phyloP scores from a whole-genome alignment of 2,113 vertebrate genomes.

The Peromyscus maniculatus region DNA sequence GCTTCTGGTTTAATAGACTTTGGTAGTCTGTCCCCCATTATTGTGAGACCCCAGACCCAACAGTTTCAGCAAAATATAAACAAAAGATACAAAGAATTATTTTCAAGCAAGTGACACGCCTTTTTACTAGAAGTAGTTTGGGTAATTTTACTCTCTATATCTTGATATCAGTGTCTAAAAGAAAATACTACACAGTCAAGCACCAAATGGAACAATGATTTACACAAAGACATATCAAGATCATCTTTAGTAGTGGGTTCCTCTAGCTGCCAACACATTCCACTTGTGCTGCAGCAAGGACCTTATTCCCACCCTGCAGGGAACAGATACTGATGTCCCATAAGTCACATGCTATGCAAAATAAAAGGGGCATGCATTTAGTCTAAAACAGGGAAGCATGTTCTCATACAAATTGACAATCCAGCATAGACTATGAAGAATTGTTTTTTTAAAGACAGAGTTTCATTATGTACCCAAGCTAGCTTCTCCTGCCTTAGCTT shows the following conservation, averaged over 20 bases:
- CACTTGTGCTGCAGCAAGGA: neutral
- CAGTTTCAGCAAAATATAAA: slow-evolving; percentile 26
- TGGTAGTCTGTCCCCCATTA: too few relatives aligned
- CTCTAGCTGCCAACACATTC: neutral
- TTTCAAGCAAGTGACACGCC: neutral
- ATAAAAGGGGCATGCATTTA: neutral
- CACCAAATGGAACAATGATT: neutral
- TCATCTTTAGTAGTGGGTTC: neutral
- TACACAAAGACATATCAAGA: neutral
- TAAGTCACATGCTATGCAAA: neutral
- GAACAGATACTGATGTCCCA: neutral
- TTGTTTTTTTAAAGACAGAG: neutral
- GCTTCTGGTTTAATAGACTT: too few relatives aligned
- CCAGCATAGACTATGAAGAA: neutral
- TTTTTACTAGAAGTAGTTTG: neutral
- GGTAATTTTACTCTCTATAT: neutral
- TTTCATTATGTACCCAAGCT: neutral
- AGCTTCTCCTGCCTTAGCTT: neutral
- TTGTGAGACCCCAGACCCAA: too few relatives aligned
- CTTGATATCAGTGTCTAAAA: neutral
- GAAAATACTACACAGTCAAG: neutral
- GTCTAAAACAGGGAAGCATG: neutral
- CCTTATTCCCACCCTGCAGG: neutral
- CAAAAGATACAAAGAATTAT: neutral
- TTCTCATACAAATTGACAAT: neutral